phyloP scores from a whole-genome alignment of 2,888 invertebrate genomes.

The Cylloceria caligata region DNA sequence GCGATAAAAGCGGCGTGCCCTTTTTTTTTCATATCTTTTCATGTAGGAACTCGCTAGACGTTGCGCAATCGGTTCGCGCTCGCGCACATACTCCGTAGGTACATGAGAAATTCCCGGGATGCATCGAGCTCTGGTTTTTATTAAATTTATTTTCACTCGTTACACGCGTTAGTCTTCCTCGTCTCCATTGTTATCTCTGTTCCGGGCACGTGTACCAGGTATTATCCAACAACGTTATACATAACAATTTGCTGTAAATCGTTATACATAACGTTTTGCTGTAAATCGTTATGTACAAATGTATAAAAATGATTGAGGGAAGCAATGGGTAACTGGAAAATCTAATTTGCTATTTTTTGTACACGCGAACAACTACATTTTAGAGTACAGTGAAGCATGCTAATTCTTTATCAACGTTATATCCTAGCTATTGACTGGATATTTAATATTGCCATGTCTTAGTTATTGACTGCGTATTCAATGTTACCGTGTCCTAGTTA shows the following conservation, averaged over 20 bases:
- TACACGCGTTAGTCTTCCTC: slow-evolving; percentile 12
- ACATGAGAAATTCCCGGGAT: slow-evolving; percentile 51
- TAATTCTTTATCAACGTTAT: no score
- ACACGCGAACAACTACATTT: neutral
- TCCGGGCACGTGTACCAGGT: slow-evolving; percentile 45
- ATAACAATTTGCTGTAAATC: neutral
- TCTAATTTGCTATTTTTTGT: neutral
- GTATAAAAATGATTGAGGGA: neutral
- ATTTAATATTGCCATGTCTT: no score
- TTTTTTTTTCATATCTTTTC: slow-evolving; percentile 41
- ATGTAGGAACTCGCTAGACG: neutral
- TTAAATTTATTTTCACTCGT: slow-evolving; percentile 27
- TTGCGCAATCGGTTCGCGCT: slow-evolving; percentile 11
- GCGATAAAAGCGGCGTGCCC: slow-evolving; percentile 62
- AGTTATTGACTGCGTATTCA: no score
- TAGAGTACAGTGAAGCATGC: neutral
- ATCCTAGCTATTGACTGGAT: no score
- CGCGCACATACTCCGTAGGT: neutral
- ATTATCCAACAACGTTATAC: neutral
- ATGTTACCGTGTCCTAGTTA: neutral
- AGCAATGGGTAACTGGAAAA: neutral
- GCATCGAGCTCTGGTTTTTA: slow-evolving; percentile 58
- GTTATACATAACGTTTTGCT: neutral
- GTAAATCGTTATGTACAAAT: slow-evolving; percentile 1
- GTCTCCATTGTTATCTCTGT: slow-evolving; percentile 48